Base-by-base conservation (phyloP, 2,113 vertebrate genomes). In the Grallaria varia region DNA sequence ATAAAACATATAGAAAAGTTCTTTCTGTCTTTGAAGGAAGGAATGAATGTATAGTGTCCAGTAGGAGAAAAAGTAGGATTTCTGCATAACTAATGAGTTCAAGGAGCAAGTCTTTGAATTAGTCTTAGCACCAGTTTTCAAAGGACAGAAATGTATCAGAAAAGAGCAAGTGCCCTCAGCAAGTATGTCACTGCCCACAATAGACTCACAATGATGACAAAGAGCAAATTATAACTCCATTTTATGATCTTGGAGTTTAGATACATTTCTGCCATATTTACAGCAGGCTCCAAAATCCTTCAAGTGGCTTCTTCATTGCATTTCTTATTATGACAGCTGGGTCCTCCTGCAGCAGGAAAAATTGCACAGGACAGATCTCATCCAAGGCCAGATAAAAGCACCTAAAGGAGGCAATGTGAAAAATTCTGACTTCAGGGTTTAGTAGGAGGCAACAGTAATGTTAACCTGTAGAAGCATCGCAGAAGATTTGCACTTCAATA, bases 261-360 rank as follows among this genome's bases (percentile, higher is more conserved):
- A 58, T 37, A 42, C 2, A 9, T 64, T 90, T 91, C 39, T 79
- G 11, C 20, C 60, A 23, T 25, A 17, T 50, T 83, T 76, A 39
- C 10, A 73, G 31, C 19, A 64, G 84, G 47, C 83, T 35, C 17
- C 72, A 58, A 42, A 50, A 40, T 16, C 7, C 13, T 84, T 92
- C 73, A 19, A 27, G 21, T 45, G 52, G 8, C 17, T 92, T 33
- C 12, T 53, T 39, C 23, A 8, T 3, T 33, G 7, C 33, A 16
- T 64, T 93, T 77, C 56, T 52, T 40, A n/a, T 27, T 11, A 24
- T 0, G 0, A 49, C 10, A 87, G 6, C 25, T 56, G 35, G 2
- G 9, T 30, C 25, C 14, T 63, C 24, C n/a, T 67, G 24, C 16
- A 76, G 27, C 10, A 39, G 31, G 31, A 79, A 7, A 11, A 81